Evolutionary conservation across 2,888 invertebrate species (phyloP), one percentile per base, ranked within the genome.

Genomic region (Caenorhabditis becei): DNA sequence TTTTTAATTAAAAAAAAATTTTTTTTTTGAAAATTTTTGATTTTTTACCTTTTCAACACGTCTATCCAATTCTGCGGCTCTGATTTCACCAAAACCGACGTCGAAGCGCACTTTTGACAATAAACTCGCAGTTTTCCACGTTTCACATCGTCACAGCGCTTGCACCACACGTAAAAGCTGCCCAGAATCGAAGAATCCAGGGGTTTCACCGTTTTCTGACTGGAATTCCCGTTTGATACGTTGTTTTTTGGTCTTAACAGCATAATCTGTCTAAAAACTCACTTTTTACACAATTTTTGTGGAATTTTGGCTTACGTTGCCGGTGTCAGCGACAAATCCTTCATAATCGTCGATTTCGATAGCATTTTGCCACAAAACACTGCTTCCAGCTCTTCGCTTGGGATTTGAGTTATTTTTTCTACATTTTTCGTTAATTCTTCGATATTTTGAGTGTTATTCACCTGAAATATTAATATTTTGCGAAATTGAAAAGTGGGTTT

Each of bases 161-260:
- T 88, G 79, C 88, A 88, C 74, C 78, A 88, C 2, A 87, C 86
- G 56, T 82, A 83, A 56, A 87, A 88, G 16, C 82, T 79, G 11
- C 85, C 85, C 7, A 83, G 49, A 74, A 74, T 66, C 7, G 74
- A 65, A 5, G 74, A 49, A 51, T 69, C 74, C 0, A 63, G 47
- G 7, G 47, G 3, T n/a, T 14, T 28, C 11, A n/a, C 47, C 2
- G 20, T 18, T 11, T 32, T 32, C 5, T 35, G 7, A 14, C 1
- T 32, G 18, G 35, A 7, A 14, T n/a, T 41, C 1, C 14, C 16
- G 35, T 14, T 41, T 51, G 32, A 14, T 2, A 18, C n/a, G 14
- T 5, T 11, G 11, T 51, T 59, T 23, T 53, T 53, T 0, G 71
- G 28, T 20, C 75, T 66, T 1, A 80, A 66, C 5, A 75, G 32